Base-by-base conservation (phyloP, 92 coral and sea anemone species). In the Muricea muricata region DNA sequence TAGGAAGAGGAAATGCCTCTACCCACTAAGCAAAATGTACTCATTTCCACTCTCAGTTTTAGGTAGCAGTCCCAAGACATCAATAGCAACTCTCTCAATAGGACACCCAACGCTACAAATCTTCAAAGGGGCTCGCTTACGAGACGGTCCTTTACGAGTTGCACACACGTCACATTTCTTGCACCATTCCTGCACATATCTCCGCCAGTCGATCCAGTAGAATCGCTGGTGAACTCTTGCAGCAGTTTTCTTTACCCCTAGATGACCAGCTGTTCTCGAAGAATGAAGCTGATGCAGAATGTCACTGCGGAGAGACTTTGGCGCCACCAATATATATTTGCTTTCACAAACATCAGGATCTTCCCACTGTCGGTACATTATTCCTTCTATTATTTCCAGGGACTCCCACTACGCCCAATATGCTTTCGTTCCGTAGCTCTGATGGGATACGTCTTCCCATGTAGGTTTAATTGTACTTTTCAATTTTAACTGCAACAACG, bases 1-100 rank as follows among this genome's bases (percentile, higher is more conserved):
- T 68, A 0, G 89, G 68, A 0, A 87, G 74, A 1, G 93, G 67
- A 65, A 80, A 91, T 12, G 93, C 93, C 34, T 89, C 91, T 0
- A 86, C 80, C 87, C 91, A 91, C 18, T 88, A 82, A 1, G 94
- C 61, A 74, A 15, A 28, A 74, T 46, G 20, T 74, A 74, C 42
- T 74, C 45, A 17, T 90, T 90, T 1, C 87, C 89, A 14, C 52
- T 41, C 1, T 60, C 18, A 0, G 93, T 69, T 7, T 67, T 14
- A 5, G 89, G 92, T 0, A 89, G 52, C 1, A 89, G 92, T 2
- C 92, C 92, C 0, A 84, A 8, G n/a, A 71, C 35, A 42, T 84
- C 88, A 0, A 83, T 63, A 6, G 91, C 87, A 8, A 84, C 17
- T 48, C 56, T 48, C 18, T 48, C n/a, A n/a, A n/a, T n/a, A n/a